Conservation (phyloP, 35 echinoderm and acorn worm species). For the Apostichopus parvimensis region DNA sequence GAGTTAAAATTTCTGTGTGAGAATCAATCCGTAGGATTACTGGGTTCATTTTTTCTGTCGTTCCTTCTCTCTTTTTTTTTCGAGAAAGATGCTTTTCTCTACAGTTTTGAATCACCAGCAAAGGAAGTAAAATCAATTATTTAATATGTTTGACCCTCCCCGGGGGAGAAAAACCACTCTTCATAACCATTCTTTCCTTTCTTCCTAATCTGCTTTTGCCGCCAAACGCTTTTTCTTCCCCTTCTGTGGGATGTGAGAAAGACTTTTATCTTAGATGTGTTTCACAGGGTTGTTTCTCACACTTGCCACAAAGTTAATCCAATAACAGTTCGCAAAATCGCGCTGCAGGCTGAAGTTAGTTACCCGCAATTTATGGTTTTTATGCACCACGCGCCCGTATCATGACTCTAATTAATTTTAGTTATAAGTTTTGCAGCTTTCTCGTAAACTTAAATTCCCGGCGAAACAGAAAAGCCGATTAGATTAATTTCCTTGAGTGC, state of each 20-base stretch:
- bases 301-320: constrained; percentile 54
- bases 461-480: constrained; percentile 58
- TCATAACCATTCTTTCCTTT: constrained; percentile 35
- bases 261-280: constrained; percentile 46
- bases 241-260: constrained; percentile 33
- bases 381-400: constrained; percentile 44
- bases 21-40: constrained; percentile 25
- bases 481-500: constrained; percentile 57
- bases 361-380: constrained; percentile 51
- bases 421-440: constrained; percentile 54
- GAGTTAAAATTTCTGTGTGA: constrained; percentile 36
- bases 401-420: constrained; percentile 56
- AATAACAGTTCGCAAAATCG: constrained; percentile 49
- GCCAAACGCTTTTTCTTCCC: constrained; percentile 27
- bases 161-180: constrained; percentile 45
- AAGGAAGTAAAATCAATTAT: constrained; percentile 37
- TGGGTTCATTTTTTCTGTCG: not conserved
- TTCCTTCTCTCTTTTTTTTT: not conserved
- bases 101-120: constrained; percentile 31
- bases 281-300: constrained; percentile 42
- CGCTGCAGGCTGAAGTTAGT: constrained; percentile 52
- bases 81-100: constrained; percentile 9
- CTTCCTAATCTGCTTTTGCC: constrained; percentile 34
- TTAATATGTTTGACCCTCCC: constrained; percentile 52
- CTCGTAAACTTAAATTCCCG: constrained; percentile 49